phyloP scores from a whole-genome alignment of 2,888 invertebrate species.

The Aphodius sticticus region DNA sequence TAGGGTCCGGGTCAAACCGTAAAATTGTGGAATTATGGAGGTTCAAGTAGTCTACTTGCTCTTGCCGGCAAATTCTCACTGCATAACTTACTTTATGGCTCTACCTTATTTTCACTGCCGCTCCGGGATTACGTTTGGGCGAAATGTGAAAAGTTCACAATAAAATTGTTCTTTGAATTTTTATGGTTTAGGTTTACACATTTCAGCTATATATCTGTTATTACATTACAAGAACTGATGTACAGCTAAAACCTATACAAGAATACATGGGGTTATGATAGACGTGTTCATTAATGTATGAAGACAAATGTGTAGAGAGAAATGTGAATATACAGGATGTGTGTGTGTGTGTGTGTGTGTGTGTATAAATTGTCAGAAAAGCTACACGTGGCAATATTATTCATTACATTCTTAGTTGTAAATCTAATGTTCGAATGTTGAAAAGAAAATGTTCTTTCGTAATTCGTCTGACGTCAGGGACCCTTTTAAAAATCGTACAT shows the following conservation, averaged over 20 bases:
- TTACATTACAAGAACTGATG: not conserved
- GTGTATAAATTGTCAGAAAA: too few species aligned
- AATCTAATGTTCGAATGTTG: too few species aligned
- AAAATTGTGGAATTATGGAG: not conserved
- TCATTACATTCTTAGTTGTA: too few species aligned
- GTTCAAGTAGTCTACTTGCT: not conserved
- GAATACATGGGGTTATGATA: not conserved
- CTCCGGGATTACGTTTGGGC: not conserved
- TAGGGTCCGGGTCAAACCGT: not conserved
- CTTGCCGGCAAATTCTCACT: not conserved
- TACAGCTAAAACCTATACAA: not conserved
- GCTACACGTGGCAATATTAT: too few species aligned
- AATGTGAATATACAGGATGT: too few species aligned
- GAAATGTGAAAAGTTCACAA: not conserved
- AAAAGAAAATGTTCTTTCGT: too few species aligned
- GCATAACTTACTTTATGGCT: not conserved
- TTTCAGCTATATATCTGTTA: not conserved
- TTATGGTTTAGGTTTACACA: not conserved
- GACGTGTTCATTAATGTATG: too few species aligned
- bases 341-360: too few species aligned
- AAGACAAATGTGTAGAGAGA: too few species aligned
- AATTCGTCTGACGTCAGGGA: too few species aligned
- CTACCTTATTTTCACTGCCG: not conserved
- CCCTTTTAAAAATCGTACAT: too few species aligned
- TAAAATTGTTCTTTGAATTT: not conserved